Conservation (phyloP, 2,888 invertebrate species). For the Apamea monoglypha region DNA sequence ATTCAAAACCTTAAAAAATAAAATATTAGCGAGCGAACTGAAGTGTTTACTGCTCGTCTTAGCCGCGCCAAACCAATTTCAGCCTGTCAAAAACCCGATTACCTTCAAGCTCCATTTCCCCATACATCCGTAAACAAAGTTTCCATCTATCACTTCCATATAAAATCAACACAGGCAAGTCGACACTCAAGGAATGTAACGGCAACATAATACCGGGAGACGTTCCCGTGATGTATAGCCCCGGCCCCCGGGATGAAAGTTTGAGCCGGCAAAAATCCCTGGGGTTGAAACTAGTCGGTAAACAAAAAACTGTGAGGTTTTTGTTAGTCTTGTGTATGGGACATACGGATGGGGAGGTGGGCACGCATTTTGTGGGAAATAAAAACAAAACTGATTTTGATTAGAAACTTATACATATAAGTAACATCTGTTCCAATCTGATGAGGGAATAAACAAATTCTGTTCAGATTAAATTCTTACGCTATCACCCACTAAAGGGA, state of each 20-base stretch:
- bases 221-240: slow-evolving; percentile 67
- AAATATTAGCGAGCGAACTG: neutral
- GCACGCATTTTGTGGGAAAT: neutral
- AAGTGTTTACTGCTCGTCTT: neutral
- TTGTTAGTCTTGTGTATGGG: slow-evolving; percentile 60
- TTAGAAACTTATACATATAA: neutral
- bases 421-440: neutral
- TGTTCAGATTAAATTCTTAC: neutral
- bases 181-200: slow-evolving; percentile 47
- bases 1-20: neutral
- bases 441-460: too few species aligned
- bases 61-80: neutral
- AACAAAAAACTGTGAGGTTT: slow-evolving; percentile 72
- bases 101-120: slow-evolving; percentile 12
- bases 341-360: slow-evolving; percentile 51
- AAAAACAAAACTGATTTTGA: neutral
- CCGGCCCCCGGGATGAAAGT: slow-evolving; percentile 67
- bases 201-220: slow-evolving; percentile 51
- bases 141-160: slow-evolving; percentile 39
- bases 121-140: slow-evolving; percentile 38
- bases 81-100: slow-evolving; percentile 10
- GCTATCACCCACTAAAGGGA: neutral
- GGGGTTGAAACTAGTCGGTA: slow-evolving; percentile 69
- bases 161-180: slow-evolving; percentile 57
- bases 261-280: slow-evolving; percentile 70